phyloP scores from a whole-genome alignment of 2,888 invertebrate species.

The Orthonychiurus folsomi region DNA sequence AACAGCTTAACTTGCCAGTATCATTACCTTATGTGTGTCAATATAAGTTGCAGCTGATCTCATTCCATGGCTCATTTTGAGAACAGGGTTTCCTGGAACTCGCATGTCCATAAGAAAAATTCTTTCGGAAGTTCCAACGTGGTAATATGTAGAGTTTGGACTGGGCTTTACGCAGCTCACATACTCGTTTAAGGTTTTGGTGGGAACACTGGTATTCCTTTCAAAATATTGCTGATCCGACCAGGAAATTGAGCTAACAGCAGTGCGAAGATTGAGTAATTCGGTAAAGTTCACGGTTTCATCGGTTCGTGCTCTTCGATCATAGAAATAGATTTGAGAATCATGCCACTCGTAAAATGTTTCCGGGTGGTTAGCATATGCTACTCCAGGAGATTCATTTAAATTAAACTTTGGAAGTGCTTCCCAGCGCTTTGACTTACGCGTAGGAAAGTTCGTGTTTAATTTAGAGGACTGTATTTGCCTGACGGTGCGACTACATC shows the following conservation, averaged over 20 bases:
- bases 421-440: too few relatives aligned
- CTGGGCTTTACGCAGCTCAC: slow-evolving; percentile 28
- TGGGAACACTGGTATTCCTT: background rate
- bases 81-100: slow-evolving; percentile 32
- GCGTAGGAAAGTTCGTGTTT: too few relatives aligned
- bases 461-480: too few relatives aligned
- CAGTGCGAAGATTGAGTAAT: slow-evolving; percentile 22
- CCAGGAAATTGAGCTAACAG: slow-evolving; percentile 14
- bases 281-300: slow-evolving; percentile 9
- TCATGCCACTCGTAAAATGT: slow-evolving; percentile 26
- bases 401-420: slow-evolving; percentile 22
- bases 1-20: too few relatives aligned
- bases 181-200: slow-evolving; percentile 21
- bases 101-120: slow-evolving; percentile 34
- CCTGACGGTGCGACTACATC: too few relatives aligned
- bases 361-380: slow-evolving; percentile 13
- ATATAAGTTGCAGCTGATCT: slow-evolving; percentile 29
- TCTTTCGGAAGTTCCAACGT: slow-evolving; percentile 33
- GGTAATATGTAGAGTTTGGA: slow-evolving; percentile 24
- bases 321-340: slow-evolving; percentile 24
- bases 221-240: slow-evolving; percentile 26
- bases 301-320: slow-evolving; percentile 17
- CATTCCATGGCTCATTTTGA: slow-evolving; percentile 33
- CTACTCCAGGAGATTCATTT: slow-evolving; percentile 27
- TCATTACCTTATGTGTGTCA: slow-evolving; percentile 20